Evolutionary conservation across 2,888 invertebrate genomes (phyloP), one percentile per base, ranked within the genome.

Genomic region (Mesorhabditis spiculigera): DNA sequence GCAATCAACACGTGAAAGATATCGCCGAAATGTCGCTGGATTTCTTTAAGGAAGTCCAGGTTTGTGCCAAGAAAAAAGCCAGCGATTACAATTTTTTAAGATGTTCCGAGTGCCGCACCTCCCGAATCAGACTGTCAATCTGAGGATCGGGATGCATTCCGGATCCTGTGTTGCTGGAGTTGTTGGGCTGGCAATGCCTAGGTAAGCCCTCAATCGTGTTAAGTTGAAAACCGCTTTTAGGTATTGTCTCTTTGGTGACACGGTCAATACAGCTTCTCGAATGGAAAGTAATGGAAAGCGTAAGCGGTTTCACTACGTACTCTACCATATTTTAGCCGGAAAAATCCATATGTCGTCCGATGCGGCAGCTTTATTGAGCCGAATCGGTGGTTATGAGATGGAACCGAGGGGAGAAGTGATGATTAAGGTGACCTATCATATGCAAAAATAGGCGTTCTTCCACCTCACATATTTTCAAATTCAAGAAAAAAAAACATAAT

Each of bases 221-320:
- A 3, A n/a, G 28, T 28, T 28, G 28, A 28, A n/a, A 13, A 28
- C 8, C n/a, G 1, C 28, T 16, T 63, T 63, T 13, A 71, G 83
- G 10, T 83, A 84, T 65, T 83, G 83, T 68, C 71, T 83, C 6
- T 83, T 83, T 63, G 83, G 83, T 45, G 83, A 83, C 71, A 78
- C 82, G 5, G 81, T 83, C 13, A 83, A 83, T 68, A 83, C 83
- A 3, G 83, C 83, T 0, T 76, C 77, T 50, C 45, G 83, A 58
- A 84, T 83, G 83, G 83, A 83, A 68, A 77, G 76, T 65, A 81
- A 84, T 69, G 78, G 82, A 65, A 82, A 83, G 73, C 83, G 84
- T 84, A 43, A 62, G 77, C 4, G 4, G 4, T 68, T 68, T 13
- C 5, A 45, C 28, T 44, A 63, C 45, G 50, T 28, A 28, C 28